These are phyloP conservation scores for Nasonia oneida DNA, from an alignment of 2,888 invertebrate species.

Conservation along the genomic window DNA sequence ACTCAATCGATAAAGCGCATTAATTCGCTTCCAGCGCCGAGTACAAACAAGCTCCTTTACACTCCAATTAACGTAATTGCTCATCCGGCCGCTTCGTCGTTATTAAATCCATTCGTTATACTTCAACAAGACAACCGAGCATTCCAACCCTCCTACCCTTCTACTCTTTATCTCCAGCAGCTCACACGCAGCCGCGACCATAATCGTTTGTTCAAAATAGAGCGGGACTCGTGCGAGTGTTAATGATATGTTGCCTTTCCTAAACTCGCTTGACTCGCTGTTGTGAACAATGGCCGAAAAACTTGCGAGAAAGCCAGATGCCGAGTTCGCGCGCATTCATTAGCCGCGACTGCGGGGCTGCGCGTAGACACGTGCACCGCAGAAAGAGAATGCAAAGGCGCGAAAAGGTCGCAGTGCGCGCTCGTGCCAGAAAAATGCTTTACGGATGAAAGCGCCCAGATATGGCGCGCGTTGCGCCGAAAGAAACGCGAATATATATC, in stretches of 20 bases:
- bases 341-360: slow-evolving; percentile 11
- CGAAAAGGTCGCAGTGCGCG: slow-evolving; percentile 12
- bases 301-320: slow-evolving; percentile 45
- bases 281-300: slow-evolving; percentile 51
- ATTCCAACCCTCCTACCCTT: background rate
- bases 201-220: slow-evolving; percentile 33
- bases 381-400: slow-evolving; percentile 2
- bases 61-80: slow-evolving; percentile 34
- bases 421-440: slow-evolving; percentile 43
- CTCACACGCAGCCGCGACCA: background rate
- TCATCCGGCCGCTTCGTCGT: background rate
- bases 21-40: background rate
- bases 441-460: slow-evolving; percentile 35
- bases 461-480: slow-evolving; percentile 16
- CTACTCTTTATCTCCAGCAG: background rate
- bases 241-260: slow-evolving; percentile 33
- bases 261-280: background rate
- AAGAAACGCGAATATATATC: background rate
- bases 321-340: slow-evolving; percentile 44
- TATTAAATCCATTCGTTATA: slow-evolving; percentile 38
- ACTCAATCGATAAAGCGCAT: slow-evolving; percentile 13
- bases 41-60: background rate
- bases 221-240: slow-evolving; percentile 20
- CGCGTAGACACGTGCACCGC: background rate
- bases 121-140: background rate